Base-by-base conservation (phyloP, 1,140 invertebrate species). In the Bombus sylvicola region DNA sequence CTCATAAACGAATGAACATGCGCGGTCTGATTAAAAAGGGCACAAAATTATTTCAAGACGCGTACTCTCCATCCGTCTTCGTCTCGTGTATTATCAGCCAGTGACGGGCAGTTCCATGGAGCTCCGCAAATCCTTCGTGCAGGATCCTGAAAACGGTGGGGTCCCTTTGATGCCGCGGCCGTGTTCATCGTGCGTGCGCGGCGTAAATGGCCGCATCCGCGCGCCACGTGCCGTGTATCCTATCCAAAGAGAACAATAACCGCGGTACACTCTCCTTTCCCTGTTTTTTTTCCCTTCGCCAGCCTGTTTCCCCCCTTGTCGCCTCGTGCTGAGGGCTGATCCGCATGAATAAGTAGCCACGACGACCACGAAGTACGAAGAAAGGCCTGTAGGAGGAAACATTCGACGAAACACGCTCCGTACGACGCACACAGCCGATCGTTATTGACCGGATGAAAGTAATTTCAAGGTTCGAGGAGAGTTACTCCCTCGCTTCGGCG, bases 391-490 rank as follows among this genome's bases (percentile, higher is more conserved):
- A 59, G 57, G 28, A 77, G 53, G 34, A n/a, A 69, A 69, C 77
- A 41, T 47, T 74, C 72, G 72, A 43, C 72, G 41, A 22, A 47
- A 64, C 53, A 75, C 81, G 69, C 10, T 41, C 47, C 9, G 68
- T 9, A 47, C 66, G 3, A 76, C 34, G n/a, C 66, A 18, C 66
- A 18, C 37, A 15, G n/a, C 47, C 83, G 73, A 85, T 80, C 59
- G 83, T 85, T 80, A 80, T 80, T 73, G 83, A n/a, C 76, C 83
- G 76, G 76, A 85, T 72, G 83, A 79, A 64, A 43, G 76, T 80
- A 85, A 85, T 85, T 85, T 85, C 83, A 85, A 85, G 83, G 83
- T 80, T 79, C 76, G 64, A 72, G 82, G 75, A 79, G 75, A 41
- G 43, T 5, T 53, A n/a, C 18, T 57, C 28, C 72, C 47, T 64